A percentile compares a stretch with the other conserved stretches of the same genome.
These are phyloP conservation scores for Porites lobata DNA, from an alignment of 92 coral and sea anemone species.

Conservation along the genomic window DNA sequence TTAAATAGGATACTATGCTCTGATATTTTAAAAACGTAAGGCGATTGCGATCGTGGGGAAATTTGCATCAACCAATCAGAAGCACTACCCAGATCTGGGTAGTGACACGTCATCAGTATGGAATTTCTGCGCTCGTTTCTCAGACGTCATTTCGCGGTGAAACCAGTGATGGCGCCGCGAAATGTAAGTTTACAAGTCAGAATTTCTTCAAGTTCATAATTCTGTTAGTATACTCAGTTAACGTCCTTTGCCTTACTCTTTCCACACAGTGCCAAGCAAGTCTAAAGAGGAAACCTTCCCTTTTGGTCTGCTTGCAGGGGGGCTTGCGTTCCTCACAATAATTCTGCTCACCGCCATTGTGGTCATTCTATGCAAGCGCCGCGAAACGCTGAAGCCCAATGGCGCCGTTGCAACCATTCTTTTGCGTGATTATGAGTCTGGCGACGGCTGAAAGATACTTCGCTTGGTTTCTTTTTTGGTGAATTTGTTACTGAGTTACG, in stretches of 20 bases:
- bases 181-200: background rate
- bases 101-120: too few relatives aligned
- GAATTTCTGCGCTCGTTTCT: too few relatives aligned
- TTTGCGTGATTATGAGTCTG: constrained; percentile 5
- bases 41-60: background rate
- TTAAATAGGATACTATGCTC: too few relatives aligned
- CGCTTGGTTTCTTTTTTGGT: too few relatives aligned
- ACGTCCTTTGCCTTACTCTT: background rate
- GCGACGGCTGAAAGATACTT: too few relatives aligned
- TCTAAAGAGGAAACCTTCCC: background rate
- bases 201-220: background rate
- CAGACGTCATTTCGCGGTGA: too few relatives aligned
- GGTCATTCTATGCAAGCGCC: constrained; percentile 14
- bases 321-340: constrained; percentile 2
- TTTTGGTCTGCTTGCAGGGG: constrained; percentile 13
- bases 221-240: too few relatives aligned
- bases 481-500: too few relatives aligned
- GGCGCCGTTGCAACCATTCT: constrained; percentile 2
- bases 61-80: too few relatives aligned
- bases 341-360: constrained; percentile 15
- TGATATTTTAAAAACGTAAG: too few relatives aligned
- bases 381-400: background rate
- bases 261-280: background rate
- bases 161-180: too few relatives aligned
- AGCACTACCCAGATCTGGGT: too few relatives aligned